Evolutionary conservation across 2,113 vertebrate genomes (phyloP), one percentile per base, ranked within the genome.

Genomic region (Microcebus murinus): DNA sequence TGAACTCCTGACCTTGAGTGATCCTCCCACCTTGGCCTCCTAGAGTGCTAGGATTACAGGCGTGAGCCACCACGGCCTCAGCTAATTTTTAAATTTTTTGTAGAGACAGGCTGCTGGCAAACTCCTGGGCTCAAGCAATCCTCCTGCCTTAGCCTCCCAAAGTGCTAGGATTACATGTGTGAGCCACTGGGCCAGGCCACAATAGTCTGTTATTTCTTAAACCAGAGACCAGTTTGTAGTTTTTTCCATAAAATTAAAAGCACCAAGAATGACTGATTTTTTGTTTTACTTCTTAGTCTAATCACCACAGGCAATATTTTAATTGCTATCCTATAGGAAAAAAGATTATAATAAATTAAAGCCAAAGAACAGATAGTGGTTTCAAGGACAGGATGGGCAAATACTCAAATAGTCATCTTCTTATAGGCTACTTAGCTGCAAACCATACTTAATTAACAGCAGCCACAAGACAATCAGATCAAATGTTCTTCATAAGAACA

Each of bases 171-270:
- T 63, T 63, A 63, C 25, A 63, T 11, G 25, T 63, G 25, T 63
- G 25, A 63, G 59, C 59, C 59, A 63, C 59, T 63, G 59, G 25
- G 59, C 25, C 59, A 25, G 25, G 10, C 59, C 27, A 63, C 59
- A 29, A 27, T 27, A 36, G 36, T 68, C 34, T 76, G 25, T 45
- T 85, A 71, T 93, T 96, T 94, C 67, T 97, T 95, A 92, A 77
- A 70, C 31, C n/a, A 90, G 76, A 90, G n/a, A 85, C 27, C 25
- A 71, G 61, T 6, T 82, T 74, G 18, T 36, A 87, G 23, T 83
- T 88, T 88, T 92, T 76, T 13, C 83, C 39, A 63, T 67, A 94
- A 89, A 97, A 94, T 68, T 61, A 86, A 91, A 57, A 88, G 52
- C 21, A 81, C 36, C 25, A 87, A 83, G 39, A 93, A 65, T 12